Conservation (phyloP, 2,113 vertebrate genomes). For the Alectura lathami region DNA sequence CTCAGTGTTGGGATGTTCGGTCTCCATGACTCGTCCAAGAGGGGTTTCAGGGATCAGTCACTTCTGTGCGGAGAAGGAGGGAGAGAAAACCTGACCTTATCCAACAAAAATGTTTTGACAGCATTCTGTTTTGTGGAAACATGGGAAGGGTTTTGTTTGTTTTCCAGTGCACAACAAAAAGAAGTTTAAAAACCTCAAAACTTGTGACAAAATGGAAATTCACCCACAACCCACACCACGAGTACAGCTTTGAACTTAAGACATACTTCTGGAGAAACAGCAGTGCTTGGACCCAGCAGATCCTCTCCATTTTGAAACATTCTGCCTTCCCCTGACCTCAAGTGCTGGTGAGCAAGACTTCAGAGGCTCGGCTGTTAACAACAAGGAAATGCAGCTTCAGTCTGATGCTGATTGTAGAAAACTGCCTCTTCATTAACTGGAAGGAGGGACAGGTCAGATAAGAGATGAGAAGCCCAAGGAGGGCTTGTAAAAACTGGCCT, state of each 20-base stretch:
- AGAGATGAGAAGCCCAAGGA: constrained; percentile 11
- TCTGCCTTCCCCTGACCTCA: constrained; percentile 45
- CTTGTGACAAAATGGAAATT: constrained; percentile 67
- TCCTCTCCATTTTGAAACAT: constrained; percentile 41
- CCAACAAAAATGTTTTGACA: constrained; percentile 68
- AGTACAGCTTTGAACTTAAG: constrained; percentile 51
- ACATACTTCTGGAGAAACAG: constrained; percentile 6
- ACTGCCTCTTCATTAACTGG: background rate
- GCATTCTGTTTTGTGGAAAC: constrained; percentile 29
- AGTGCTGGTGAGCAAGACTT: constrained; percentile 1
- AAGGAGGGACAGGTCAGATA: constrained; percentile 32
- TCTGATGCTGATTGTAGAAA: background rate
- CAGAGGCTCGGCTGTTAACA: constrained; percentile 18
- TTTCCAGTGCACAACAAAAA: constrained; percentile 64
- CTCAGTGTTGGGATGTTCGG: background rate
- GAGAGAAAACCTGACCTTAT: constrained; percentile 59
- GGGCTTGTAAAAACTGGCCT: background rate
- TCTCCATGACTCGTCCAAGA: background rate
- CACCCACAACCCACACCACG: constrained; percentile 13
- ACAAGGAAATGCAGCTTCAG: background rate
- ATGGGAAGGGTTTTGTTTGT: constrained; percentile 66
- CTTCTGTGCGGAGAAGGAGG: constrained; percentile 24
- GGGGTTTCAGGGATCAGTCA: constrained; percentile 38
- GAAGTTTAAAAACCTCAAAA: constrained; percentile 61
- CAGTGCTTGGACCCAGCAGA: constrained; percentile 2